These are phyloP conservation scores for Lasioglossum albipes DNA, from an alignment of 1,140 invertebrate genomes.

Conservation along the genomic window DNA sequence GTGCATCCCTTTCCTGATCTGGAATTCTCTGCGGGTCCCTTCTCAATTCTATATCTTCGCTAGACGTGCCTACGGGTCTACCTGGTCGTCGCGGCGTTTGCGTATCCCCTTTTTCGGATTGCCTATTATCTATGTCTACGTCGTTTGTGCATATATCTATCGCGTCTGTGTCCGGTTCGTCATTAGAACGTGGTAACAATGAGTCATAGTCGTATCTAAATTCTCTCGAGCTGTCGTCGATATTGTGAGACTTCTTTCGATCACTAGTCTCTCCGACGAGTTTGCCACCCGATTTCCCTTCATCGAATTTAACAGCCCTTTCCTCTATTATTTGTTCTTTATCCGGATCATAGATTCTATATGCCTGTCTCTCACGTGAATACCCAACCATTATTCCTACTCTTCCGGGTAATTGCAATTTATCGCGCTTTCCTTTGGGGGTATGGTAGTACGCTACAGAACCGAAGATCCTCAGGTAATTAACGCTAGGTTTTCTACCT, in stretches of 20 bases:
- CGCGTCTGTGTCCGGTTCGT: no score
- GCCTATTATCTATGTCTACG: no score
- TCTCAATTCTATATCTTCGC: neutral
- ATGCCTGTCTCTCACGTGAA: slow-evolving; percentile 4
- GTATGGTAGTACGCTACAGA: slow-evolving; percentile 9
- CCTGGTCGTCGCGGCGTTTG: neutral
- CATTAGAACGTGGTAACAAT: no score
- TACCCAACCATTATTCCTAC: slow-evolving; percentile 10
- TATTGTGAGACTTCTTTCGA: no score
- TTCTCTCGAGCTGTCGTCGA: no score
- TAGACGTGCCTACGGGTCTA: neutral
- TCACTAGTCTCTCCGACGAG: neutral
- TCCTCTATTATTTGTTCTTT: neutral
- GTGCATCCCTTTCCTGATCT: neutral
- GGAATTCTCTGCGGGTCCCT: neutral
- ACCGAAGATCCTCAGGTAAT: neutral
- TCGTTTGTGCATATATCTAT: no score
- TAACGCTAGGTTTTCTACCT: neutral
- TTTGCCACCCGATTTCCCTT: neutral
- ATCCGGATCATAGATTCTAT: neutral
- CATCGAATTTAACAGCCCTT: slow-evolving; percentile 9
- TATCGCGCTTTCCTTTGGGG: neutral
- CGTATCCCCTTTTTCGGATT: no score
- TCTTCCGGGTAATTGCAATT: slow-evolving; percentile 2
- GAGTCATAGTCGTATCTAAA: no score